A percentile compares a stretch with the other conserved stretches of the same genome.
These are phyloP conservation scores for Auanema sp. DNA, from an alignment of 2,888 invertebrate genomes.

Conservation along the genomic window DNA sequence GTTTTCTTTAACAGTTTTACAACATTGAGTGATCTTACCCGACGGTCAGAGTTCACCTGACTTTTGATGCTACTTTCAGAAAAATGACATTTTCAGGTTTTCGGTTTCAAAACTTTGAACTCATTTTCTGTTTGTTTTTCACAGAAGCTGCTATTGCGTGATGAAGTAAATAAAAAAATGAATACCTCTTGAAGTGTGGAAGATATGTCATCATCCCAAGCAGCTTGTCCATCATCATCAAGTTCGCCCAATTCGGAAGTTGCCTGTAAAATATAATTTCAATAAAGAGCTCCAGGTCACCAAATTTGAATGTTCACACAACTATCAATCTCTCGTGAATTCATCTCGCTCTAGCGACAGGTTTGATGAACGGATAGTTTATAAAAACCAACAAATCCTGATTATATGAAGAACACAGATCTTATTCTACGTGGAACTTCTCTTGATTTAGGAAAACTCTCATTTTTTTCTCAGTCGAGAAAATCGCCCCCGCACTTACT, in stretches of 20 bases:
- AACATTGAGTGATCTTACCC: not conserved
- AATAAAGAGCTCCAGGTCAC: not conserved
- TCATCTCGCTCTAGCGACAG: too few relatives aligned
- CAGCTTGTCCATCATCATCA: slow-evolving; percentile 28
- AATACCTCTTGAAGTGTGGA: slow-evolving; percentile 34
- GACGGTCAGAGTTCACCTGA: not conserved
- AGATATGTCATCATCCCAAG: slow-evolving; percentile 37
- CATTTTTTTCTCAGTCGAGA: too few relatives aligned
- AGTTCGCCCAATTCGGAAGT: slow-evolving; percentile 36
- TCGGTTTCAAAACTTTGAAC: slow-evolving; percentile 1
- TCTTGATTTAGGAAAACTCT: too few relatives aligned
- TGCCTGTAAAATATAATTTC: slow-evolving; percentile 31
- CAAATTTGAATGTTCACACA: not conserved
- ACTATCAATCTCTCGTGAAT: too few relatives aligned
- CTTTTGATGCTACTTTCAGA: too few relatives aligned
- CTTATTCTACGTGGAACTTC: too few relatives aligned
- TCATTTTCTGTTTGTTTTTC: not conserved
- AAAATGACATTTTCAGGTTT: not conserved
- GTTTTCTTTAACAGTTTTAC: not conserved
- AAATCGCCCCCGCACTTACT: too few relatives aligned
- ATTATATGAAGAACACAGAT: too few relatives aligned
- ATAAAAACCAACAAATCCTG: too few relatives aligned
- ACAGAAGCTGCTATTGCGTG: not conserved
- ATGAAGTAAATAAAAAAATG: not conserved
- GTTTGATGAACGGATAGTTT: too few relatives aligned